Evolutionary conservation across 2,888 invertebrate genomes (phyloP).

Genomic region (Dione juno): DNA sequence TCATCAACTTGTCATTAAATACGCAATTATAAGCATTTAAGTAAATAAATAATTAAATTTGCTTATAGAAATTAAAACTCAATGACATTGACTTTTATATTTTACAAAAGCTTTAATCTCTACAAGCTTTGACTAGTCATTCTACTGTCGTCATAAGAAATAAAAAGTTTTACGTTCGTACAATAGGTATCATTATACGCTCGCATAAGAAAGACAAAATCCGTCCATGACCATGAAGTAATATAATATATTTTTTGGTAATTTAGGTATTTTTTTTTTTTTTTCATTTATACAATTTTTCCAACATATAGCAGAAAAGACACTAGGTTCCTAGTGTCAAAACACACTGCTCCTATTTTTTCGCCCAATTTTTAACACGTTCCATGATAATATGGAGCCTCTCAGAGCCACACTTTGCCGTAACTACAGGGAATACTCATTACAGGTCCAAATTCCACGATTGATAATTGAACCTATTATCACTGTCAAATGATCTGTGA

Average conservation of each 20-base stretch:
- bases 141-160: not conserved
- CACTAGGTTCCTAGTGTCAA: no score
- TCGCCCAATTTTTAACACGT: no score
- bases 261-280: no score
- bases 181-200: not conserved
- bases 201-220: slow-evolving; percentile 1
- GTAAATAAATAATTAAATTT: not conserved
- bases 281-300: no score
- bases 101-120: not conserved
- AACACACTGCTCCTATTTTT: no score
- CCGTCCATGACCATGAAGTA: not conserved
- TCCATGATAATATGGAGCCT: no score
- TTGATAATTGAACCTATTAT: no score
- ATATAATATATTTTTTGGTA: not conserved
- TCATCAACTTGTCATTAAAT: not conserved
- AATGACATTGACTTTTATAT: not conserved
- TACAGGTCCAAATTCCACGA: no score
- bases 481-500: no score
- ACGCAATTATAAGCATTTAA: not conserved
- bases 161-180: not conserved
- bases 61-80: not conserved
- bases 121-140: not conserved
- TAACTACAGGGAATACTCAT: no score
- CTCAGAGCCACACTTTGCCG: no score
- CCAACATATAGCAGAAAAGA: no score